Percentiles rank a stretch among this genome's conserved stretches.
Conservation (phyloP, 2,797 vertebrate species). For the Remorina albescens region DNA sequence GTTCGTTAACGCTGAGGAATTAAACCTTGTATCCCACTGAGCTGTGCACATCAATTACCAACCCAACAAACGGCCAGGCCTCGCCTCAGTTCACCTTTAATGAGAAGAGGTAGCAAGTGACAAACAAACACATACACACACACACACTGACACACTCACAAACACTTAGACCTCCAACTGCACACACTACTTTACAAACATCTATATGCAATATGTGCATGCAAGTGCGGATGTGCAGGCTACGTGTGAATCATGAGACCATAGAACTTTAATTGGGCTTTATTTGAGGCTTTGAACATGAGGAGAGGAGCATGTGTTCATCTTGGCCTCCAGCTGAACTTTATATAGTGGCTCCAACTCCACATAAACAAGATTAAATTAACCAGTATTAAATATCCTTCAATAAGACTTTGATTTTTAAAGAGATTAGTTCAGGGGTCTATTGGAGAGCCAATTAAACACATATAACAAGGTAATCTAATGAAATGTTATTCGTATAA, state of each 20-base stretch:
- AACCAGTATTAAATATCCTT: slow-evolving; percentile 35
- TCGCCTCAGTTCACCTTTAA: slow-evolving; percentile 81
- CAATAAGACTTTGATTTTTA: slow-evolving; percentile 43
- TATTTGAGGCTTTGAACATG: background rate
- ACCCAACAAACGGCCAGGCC: slow-evolving; percentile 60
- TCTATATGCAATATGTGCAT: background rate
- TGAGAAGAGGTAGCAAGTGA: slow-evolving; percentile 68
- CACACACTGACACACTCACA: slow-evolving; percentile 10
- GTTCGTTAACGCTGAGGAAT: slow-evolving; percentile 82
- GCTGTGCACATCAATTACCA: slow-evolving; percentile 80
- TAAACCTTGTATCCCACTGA: slow-evolving; percentile 81
- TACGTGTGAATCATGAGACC: background rate
- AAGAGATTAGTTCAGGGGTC: slow-evolving; percentile 38
- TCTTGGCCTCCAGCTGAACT: slow-evolving; percentile 24
- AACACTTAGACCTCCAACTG: background rate
- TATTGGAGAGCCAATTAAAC: slow-evolving; percentile 63
- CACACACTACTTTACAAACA: slow-evolving; percentile 8
- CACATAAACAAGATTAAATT: slow-evolving; percentile 35
- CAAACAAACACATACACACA: slow-evolving; percentile 4
- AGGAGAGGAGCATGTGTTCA: background rate
- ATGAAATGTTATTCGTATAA: slow-evolving; percentile 66
- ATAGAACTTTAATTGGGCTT: slow-evolving; percentile 1
- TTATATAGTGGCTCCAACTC: slow-evolving; percentile 18
- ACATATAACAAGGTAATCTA: slow-evolving; percentile 64
- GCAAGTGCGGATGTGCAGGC: background rate